These are phyloP conservation scores for Sturmia bella DNA, from an alignment of 2,888 invertebrate genomes.

Conservation along the genomic window DNA sequence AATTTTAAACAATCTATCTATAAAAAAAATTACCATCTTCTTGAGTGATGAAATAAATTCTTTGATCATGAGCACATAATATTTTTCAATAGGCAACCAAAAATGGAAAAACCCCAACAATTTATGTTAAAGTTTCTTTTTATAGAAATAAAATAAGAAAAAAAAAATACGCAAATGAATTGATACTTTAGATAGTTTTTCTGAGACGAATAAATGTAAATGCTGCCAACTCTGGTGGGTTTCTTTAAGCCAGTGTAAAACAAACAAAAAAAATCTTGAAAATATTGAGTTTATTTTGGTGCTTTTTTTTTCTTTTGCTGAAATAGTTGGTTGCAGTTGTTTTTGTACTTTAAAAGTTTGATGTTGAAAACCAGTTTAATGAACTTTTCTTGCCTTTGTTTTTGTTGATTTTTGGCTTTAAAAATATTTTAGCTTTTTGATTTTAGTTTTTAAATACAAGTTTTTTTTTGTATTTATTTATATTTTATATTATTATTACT, in stretches of 20 bases:
- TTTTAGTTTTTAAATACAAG: slow-evolving; percentile 8
- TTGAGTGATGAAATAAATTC: slow-evolving; percentile 46
- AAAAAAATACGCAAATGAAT: slow-evolving; percentile 28
- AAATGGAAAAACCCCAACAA: slow-evolving; percentile 13
- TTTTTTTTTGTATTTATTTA: slow-evolving; percentile 1
- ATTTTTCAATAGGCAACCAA: slow-evolving; percentile 1
- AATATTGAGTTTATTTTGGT: not conserved
- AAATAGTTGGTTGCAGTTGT: slow-evolving; percentile 33
- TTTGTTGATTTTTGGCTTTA: slow-evolving; percentile 41
- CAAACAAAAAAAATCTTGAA: not conserved
- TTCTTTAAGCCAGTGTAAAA: not conserved
- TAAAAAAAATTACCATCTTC: not conserved
- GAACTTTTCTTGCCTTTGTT: slow-evolving; percentile 71
- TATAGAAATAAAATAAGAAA: not conserved
- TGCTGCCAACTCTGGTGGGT: slow-evolving; percentile 46
- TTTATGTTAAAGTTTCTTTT: slow-evolving; percentile 50
- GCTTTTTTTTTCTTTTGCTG: slow-evolving; percentile 30
- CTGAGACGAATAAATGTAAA: slow-evolving; percentile 61
- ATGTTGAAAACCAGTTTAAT: slow-evolving; percentile 79
- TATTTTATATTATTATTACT: slow-evolving; percentile 1
- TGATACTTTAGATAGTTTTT: not conserved
- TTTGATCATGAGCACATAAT: slow-evolving; percentile 60
- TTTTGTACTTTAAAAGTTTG: slow-evolving; percentile 29
- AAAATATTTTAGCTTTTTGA: slow-evolving; percentile 34
- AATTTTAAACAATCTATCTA: too few relatives aligned